phyloP scores from a whole-genome alignment of 2,888 invertebrate species.

The Thera obeliscata region DNA sequence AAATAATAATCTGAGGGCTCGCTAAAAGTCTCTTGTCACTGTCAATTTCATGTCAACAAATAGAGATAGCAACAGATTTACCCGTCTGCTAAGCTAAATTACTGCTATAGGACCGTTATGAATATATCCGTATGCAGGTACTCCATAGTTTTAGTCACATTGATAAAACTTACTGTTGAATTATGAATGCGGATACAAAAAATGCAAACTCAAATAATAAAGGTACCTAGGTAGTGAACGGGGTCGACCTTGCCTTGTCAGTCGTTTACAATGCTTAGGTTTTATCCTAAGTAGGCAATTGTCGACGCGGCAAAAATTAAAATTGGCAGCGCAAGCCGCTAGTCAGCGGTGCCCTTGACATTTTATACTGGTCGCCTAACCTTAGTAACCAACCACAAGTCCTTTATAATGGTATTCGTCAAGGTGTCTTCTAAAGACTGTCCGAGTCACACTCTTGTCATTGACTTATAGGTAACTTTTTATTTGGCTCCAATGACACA shows the following conservation, averaged over 20 bases:
- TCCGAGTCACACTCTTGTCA: too few relatives aligned
- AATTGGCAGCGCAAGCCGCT: slow-evolving; percentile 6
- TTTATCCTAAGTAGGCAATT: slow-evolving; percentile 18
- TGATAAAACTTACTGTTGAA: slow-evolving; percentile 1
- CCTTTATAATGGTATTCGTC: not conserved
- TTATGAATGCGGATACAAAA: slow-evolving; percentile 63
- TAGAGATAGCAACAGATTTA: too few relatives aligned
- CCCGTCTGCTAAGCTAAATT: too few relatives aligned
- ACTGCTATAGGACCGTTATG: too few relatives aligned
- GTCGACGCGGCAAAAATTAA: slow-evolving; percentile 15
- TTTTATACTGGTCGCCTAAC: not conserved
- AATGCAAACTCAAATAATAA: slow-evolving; percentile 45
- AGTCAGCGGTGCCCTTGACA: not conserved
- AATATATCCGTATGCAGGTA: too few relatives aligned
- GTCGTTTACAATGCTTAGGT: slow-evolving; percentile 41
- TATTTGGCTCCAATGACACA: too few relatives aligned
- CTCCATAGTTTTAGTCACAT: not conserved
- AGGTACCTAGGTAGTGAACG: slow-evolving; percentile 60
- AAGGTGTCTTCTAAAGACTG: too few relatives aligned
- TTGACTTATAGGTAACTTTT: too few relatives aligned
- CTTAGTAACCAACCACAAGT: not conserved
- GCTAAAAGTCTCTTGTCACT: too few relatives aligned
- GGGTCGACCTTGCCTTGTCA: slow-evolving; percentile 60
- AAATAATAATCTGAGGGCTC: too few relatives aligned
- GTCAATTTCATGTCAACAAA: too few relatives aligned